Evolutionary conservation across 2,797 vertebrate genomes (phyloP).

Genomic region (Acanthiza pusilla): DNA sequence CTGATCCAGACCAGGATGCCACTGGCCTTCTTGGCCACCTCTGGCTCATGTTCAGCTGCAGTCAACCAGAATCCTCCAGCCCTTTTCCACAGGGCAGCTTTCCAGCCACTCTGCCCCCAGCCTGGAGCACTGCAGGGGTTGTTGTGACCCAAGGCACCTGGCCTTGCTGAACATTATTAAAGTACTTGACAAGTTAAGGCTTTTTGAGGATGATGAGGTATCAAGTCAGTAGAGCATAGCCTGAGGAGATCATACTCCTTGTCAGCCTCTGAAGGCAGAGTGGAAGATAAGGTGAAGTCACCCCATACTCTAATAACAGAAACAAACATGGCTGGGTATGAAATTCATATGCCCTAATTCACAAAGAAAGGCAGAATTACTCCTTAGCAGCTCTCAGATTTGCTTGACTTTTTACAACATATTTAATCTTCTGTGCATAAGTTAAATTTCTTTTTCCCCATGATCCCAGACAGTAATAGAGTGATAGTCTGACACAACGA

Average conservation of each 20-base stretch:
- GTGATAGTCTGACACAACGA: background rate
- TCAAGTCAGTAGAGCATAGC: background rate
- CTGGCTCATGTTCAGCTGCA: background rate
- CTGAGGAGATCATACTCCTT: background rate
- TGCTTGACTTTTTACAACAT: background rate
- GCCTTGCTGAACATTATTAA: background rate
- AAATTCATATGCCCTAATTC: background rate
- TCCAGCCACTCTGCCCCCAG: background rate
- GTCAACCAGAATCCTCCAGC: rapidly evolving
- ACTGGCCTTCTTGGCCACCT: background rate
- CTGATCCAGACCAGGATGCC: background rate
- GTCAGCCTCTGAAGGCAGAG: background rate
- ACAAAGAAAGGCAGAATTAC: background rate
- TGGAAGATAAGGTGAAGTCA: background rate
- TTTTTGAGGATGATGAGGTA: background rate
- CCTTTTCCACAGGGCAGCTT: background rate
- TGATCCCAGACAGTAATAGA: background rate
- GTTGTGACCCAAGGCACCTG: background rate
- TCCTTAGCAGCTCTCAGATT: background rate
- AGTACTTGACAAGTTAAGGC: background rate
- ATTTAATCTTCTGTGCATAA: background rate
- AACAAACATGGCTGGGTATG: background rate
- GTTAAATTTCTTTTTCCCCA: background rate
- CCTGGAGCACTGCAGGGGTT: background rate
- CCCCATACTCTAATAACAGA: background rate